Conservation (phyloP, 92 coral and sea anemone species). For the Meandrina meandrites region DNA sequence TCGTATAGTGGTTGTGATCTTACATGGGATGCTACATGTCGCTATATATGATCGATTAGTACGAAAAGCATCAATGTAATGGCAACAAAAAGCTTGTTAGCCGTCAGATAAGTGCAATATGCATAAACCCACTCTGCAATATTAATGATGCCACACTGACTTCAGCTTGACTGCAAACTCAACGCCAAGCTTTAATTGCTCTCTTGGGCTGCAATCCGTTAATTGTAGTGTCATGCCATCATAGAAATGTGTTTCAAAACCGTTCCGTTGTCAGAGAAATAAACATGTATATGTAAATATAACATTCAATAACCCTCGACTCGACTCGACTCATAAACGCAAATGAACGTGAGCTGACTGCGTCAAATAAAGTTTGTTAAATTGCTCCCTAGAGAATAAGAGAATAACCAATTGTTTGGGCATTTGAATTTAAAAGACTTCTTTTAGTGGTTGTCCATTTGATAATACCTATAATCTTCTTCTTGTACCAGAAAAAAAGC, state of each 20-base stretch:
- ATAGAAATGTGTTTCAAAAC: neutral
- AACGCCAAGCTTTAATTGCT: neutral
- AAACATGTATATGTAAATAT: neutral
- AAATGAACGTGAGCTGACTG: neutral
- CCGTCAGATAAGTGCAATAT: neutral
- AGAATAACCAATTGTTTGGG: neutral
- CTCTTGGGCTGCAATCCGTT: neutral
- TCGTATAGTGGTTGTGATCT: neutral
- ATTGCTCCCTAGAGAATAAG: neutral
- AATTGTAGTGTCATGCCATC: neutral
- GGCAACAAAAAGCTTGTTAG: neutral
- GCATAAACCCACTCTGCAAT: neutral
- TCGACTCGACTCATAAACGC: neutral
- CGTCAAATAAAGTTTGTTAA: neutral
- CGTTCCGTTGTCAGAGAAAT: neutral
- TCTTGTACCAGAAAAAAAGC: neutral
- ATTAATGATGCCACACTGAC: neutral
- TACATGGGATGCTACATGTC: neutral
- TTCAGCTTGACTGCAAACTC: neutral
- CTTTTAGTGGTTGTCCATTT: neutral
- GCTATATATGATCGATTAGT: too few species aligned
- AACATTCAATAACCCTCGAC: neutral
- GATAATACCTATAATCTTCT: neutral
- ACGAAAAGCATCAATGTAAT: neutral
- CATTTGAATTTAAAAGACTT: neutral